Evolutionary conservation across 2,113 vertebrate genomes (phyloP).

Genomic region (Vombatus ursinus): DNA sequence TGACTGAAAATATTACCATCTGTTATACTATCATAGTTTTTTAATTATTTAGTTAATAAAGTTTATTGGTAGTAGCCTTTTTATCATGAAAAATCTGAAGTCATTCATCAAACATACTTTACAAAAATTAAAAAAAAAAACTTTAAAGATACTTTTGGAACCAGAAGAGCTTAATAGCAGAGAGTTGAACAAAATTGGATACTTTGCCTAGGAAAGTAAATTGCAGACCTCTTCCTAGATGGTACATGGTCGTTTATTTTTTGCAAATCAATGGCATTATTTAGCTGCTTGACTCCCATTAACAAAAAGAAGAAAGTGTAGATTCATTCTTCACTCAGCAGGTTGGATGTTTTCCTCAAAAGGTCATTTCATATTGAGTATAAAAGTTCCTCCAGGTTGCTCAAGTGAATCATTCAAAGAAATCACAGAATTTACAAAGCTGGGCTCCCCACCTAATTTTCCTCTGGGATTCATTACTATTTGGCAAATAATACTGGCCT

Average conservation of each 20-base stretch:
- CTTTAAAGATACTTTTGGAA: background rate
- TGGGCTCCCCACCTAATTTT: conserved; percentile 38
- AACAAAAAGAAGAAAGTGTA: conserved; percentile 23
- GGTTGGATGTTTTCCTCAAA: conserved; percentile 57
- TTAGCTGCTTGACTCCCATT: conserved; percentile 44
- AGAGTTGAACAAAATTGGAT: conserved; percentile 7
- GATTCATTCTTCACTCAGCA: conserved; percentile 42
- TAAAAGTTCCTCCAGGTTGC: conserved; percentile 41
- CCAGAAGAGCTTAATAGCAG: background rate
- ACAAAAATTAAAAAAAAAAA: background rate
- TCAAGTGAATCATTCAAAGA: conserved; percentile 48
- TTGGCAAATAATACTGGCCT: conserved; percentile 10
- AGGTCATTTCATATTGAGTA: conserved; percentile 51
- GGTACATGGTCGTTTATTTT: background rate
- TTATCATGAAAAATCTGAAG: background rate
- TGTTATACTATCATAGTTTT: background rate
- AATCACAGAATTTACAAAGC: conserved; percentile 45
- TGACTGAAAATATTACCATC: background rate
- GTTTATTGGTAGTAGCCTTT: background rate
- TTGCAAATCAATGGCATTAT: conserved; percentile 36
- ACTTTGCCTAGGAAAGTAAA: conserved; percentile 26
- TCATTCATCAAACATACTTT: background rate
- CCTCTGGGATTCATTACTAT: conserved; percentile 23
- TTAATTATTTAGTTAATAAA: background rate
- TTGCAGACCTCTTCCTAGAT: background rate